A percentile compares a stretch with the other conserved stretches of the same genome.
Conservation (phyloP, 2,113 vertebrate species). For the Limanda limanda region DNA sequence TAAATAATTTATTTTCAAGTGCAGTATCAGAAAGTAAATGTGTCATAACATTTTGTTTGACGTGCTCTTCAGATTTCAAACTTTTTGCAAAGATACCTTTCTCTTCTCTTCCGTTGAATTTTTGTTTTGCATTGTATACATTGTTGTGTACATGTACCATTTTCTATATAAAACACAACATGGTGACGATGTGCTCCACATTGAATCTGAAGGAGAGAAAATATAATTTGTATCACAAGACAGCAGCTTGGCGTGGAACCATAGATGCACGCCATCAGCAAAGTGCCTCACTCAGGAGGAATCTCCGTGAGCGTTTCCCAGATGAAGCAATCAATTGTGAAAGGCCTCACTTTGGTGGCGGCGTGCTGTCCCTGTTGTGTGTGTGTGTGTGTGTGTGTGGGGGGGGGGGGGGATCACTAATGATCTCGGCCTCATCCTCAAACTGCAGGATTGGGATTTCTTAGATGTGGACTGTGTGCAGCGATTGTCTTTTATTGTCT, state of each 20-base stretch:
- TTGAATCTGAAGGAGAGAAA: neutral
- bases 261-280: constrained; percentile 30
- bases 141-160: neutral
- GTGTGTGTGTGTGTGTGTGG: too few species aligned
- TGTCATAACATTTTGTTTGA: too few species aligned
- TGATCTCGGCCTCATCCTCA: constrained; percentile 61
- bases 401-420: constrained; percentile 62
- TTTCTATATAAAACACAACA: neutral
- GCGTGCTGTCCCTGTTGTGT: constrained; percentile 41
- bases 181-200: neutral
- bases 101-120: too few species aligned
- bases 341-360: constrained; percentile 42
- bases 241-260: constrained; percentile 3
- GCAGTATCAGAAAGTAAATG: too few species aligned
- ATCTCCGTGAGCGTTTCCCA: constrained; percentile 45
- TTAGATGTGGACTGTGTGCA: constrained; percentile 15
- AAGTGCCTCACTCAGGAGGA: constrained; percentile 49
- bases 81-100: too few species aligned
- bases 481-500: constrained; percentile 37
- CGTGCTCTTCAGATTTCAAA: too few species aligned
- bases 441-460: constrained; percentile 66
- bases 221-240: constrained; percentile 2
- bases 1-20: too few species aligned
- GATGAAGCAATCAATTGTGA: constrained; percentile 56
- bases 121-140: too few species aligned